Evolutionary conservation across 1,140 invertebrate species (phyloP).

Genomic region (Melipona quadrifasciata): DNA sequence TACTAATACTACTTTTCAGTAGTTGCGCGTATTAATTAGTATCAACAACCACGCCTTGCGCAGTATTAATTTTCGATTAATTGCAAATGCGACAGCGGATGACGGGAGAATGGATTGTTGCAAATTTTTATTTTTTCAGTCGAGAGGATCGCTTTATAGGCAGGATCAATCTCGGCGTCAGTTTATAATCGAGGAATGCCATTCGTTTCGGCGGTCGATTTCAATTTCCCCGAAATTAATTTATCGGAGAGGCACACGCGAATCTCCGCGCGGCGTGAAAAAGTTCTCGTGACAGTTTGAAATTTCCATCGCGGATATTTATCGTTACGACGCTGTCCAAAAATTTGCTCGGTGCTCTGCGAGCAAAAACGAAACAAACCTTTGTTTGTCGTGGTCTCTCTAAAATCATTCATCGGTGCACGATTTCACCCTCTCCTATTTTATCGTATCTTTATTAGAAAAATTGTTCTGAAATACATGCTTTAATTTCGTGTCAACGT

Average conservation of each 20-base stretch:
- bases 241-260: neutral
- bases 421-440: no score
- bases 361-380: neutral
- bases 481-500: neutral
- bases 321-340: neutral
- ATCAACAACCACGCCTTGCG: neutral
- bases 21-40: no score
- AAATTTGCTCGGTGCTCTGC: neutral
- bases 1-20: no score
- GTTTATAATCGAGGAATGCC: constrained; percentile 4
- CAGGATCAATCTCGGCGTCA: neutral
- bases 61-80: neutral
- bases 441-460: neutral
- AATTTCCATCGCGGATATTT: neutral
- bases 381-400: neutral
- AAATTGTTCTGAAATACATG: no score
- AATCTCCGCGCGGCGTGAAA: neutral
- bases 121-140: neutral
- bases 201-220: neutral
- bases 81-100: neutral
- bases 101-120: neutral
- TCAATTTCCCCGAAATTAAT: constrained; percentile 26
- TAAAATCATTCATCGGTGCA: neutral
- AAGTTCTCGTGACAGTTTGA: neutral
- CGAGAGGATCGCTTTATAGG: neutral